Base-by-base conservation (phyloP, 2,888 invertebrate genomes). In the Erebia ligea region DNA sequence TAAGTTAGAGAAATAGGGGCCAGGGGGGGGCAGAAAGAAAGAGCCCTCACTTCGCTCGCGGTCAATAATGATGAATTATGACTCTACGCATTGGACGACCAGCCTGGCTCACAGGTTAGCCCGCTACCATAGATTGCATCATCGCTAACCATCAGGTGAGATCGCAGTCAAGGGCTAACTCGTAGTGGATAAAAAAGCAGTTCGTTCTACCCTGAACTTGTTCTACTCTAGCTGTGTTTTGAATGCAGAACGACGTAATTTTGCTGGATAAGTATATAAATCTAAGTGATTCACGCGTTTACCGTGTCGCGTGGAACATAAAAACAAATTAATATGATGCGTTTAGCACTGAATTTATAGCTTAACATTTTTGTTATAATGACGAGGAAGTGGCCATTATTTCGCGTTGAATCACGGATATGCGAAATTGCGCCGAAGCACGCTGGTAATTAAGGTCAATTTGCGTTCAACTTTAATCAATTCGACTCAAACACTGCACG, bases 361-460 rank as follows among this genome's bases (percentile, higher is more conserved):
- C 67, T 45, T 48, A 59, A n/a, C 63, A 62, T 64, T 56, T 68
- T 67, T 69, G 68, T 71, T 71, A 69, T 73, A 67, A 69, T 71
- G 56, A 69, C 67, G 40, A 76, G 79, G 79, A 80, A 80, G 77
- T 75, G 73, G 70, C 25, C 62, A 72, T 75, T 73, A 69, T 54
- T 74, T 68, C 66, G 73, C 76, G 74, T 75, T 73, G 75, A 76
- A 79, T 79, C 80, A 76, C 72, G 73, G 77, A 75, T 76, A 76
- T 75, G 77, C 73, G 52, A 76, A 79, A 77, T 77, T 78, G 78
- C 69, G 71, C 79, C 77, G 73, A 79, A 81, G 77, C 76, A 76
- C 74, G 71, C 73, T 71, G 68, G 79, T 79, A 86, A 89, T 89
- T 88, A 87, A 86, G 87, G 88, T 82, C 88, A 86, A 79, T 84